Percentiles rank a stretch among this genome's conserved stretches.
Evolutionary conservation across 2,113 vertebrate species (phyloP).

Genomic region (Glaucomys volans): DNA sequence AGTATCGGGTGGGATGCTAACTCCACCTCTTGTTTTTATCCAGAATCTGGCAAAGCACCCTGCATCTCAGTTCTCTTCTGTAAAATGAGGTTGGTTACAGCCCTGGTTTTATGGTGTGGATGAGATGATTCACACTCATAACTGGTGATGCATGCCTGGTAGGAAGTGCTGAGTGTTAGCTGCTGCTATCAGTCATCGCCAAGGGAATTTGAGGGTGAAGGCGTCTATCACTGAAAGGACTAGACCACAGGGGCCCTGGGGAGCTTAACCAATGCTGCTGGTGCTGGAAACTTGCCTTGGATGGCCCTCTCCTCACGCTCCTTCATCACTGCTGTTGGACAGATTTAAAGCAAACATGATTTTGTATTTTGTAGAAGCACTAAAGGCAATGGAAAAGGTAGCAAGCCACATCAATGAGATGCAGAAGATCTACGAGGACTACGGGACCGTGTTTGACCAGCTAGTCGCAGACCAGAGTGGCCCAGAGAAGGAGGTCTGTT

Average conservation of each 20-base stretch:
- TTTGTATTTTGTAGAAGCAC: slow-evolving; percentile 90
- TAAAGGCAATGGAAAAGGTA: slow-evolving; percentile 99
- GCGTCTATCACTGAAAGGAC: neutral
- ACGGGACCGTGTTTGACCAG: slow-evolving; percentile 97
- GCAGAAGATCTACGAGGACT: slow-evolving; percentile 99
- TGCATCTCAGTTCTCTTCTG: neutral
- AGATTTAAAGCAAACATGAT: neutral
- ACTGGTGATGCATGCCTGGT: accelerated
- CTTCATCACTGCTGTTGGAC: neutral
- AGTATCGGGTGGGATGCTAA: neutral
- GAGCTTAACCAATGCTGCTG: accelerated
- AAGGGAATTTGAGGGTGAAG: neutral
- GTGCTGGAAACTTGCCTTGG: neutral
- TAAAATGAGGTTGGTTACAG: neutral
- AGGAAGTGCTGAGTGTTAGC: neutral
- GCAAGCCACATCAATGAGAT: slow-evolving; percentile 99
- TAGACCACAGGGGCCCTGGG: neutral
- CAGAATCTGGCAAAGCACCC: neutral
- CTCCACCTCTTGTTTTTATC: neutral
- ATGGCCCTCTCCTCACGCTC: neutral
- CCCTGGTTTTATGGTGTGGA: neutral
- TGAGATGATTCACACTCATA: neutral
- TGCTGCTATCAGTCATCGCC: neutral
- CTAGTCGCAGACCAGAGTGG: slow-evolving; percentile 96
- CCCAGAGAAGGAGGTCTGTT: slow-evolving; percentile 93